Conservation (phyloP, 53 echinoderm and acorn worm genomes). For the Echinometra lucunter region DNA sequence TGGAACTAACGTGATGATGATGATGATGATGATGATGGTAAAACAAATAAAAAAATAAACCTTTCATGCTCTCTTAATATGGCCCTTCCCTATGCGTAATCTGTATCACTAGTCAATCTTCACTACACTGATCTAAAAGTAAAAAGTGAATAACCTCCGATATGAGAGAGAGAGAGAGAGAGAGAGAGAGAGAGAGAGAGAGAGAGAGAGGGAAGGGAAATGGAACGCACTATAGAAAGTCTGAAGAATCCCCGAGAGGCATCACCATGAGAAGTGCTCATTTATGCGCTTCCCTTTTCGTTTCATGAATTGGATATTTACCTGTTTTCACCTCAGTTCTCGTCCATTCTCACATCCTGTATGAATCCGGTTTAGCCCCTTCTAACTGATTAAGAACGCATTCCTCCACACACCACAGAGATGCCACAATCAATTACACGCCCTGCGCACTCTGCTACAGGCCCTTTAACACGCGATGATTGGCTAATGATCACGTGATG, state of each 20-base stretch:
- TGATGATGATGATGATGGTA: too few species aligned
- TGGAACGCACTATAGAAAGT: too few species aligned
- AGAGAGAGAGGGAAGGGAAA: too few species aligned
- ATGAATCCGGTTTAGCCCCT: neutral
- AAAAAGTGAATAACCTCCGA: too few species aligned
- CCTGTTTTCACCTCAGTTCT: neutral
- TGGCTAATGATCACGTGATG: constrained; percentile 24
- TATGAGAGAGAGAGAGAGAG: too few species aligned
- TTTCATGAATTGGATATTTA: neutral
- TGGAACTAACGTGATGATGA: too few species aligned
- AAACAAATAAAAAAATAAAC: too few species aligned
- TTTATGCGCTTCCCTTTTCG: neutral
- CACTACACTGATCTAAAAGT: too few species aligned
- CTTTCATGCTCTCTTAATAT: neutral
- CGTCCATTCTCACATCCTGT: neutral
- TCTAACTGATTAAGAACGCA: neutral
- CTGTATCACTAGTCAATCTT: too few species aligned
- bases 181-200: too few species aligned
- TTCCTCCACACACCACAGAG: neutral
- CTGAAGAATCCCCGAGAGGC: neutral
- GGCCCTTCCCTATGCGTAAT: too few species aligned
- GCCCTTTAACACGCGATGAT: constrained; percentile 35
- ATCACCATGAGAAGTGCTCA: neutral
- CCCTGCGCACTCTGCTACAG: neutral
- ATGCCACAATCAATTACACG: constrained; percentile 50